phyloP scores from a whole-genome alignment of 2,888 invertebrate species.

The Tillus elongatus region DNA sequence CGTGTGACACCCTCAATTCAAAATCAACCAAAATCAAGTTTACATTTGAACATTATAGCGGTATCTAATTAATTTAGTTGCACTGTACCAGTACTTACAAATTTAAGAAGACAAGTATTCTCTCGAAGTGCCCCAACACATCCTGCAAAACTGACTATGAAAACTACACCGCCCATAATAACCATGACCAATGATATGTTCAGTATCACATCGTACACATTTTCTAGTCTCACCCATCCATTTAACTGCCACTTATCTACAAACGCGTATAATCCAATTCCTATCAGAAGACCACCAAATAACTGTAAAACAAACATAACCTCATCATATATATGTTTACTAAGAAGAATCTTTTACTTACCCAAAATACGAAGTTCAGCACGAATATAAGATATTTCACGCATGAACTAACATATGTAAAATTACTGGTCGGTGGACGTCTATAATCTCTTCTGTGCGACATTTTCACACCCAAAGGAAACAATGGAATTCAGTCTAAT shows the following conservation, averaged over 20 bases:
- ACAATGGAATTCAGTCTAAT: too few species aligned
- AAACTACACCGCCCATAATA: constrained; percentile 83
- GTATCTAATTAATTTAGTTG: too few species aligned
- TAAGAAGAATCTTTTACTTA: constrained; percentile 52
- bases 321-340: constrained; percentile 1
- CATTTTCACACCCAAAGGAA: constrained; percentile 41
- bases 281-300: constrained; percentile 76
- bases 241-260: constrained; percentile 88
- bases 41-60: too few species aligned
- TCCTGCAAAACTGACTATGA: constrained; percentile 88
- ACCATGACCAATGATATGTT: constrained; percentile 87
- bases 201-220: constrained; percentile 79
- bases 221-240: constrained; percentile 74
- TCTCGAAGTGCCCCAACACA: constrained; percentile 86
- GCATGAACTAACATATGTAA: constrained; percentile 76
- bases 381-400: constrained; percentile 86
- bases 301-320: constrained; percentile 53
- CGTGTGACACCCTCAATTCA: too few species aligned
- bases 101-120: constrained; percentile 84
- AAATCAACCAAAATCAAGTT: too few species aligned
- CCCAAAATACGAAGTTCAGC: constrained; percentile 85
- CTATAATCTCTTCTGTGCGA: constrained; percentile 51
- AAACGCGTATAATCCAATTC: constrained; percentile 83
- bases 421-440: constrained; percentile 47
- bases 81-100: constrained; percentile 57